These are phyloP conservation scores for Micoletzkya japonica DNA, from an alignment of 2,888 invertebrate species.

Conservation along the genomic window DNA sequence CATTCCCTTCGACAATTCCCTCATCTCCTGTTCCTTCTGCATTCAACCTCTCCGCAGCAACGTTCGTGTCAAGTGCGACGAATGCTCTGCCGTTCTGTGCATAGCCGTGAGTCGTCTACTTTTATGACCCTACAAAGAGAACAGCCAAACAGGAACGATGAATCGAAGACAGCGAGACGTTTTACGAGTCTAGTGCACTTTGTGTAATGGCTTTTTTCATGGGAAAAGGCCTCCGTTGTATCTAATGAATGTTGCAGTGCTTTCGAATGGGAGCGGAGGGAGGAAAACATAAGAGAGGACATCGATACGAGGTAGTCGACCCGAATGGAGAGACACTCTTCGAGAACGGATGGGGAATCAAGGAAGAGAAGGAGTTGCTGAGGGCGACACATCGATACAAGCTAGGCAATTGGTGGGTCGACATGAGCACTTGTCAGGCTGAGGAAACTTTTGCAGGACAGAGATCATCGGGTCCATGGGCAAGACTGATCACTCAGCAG, in stretches of 20 bases:
- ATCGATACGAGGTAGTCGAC: neutral
- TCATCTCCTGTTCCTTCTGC: neutral
- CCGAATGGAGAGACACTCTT: constrained; percentile 1
- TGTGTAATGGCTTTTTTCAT: neutral
- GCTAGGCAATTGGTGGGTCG: constrained; percentile 13
- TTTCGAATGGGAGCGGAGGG: neutral
- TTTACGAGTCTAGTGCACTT: neutral
- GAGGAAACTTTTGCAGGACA: neutral
- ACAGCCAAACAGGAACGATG: too few species aligned
- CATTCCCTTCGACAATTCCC: neutral
- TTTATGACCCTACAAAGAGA: too few species aligned
- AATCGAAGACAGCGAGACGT: too few species aligned
- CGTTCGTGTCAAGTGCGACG: neutral
- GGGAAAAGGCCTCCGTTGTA: neutral
- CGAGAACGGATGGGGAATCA: neutral
- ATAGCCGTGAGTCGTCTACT: neutral
- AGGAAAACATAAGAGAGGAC: constrained; percentile 10
- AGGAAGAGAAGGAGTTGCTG: constrained; percentile 6
- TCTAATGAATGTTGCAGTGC: constrained; percentile 15
- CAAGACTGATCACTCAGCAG: neutral
- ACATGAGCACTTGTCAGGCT: neutral
- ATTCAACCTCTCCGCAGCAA: neutral
- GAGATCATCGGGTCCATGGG: neutral
- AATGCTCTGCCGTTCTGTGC: neutral
- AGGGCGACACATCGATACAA: neutral